Base-by-base conservation (phyloP, 1,140 invertebrate species). In the Drosophila auraria region DNA sequence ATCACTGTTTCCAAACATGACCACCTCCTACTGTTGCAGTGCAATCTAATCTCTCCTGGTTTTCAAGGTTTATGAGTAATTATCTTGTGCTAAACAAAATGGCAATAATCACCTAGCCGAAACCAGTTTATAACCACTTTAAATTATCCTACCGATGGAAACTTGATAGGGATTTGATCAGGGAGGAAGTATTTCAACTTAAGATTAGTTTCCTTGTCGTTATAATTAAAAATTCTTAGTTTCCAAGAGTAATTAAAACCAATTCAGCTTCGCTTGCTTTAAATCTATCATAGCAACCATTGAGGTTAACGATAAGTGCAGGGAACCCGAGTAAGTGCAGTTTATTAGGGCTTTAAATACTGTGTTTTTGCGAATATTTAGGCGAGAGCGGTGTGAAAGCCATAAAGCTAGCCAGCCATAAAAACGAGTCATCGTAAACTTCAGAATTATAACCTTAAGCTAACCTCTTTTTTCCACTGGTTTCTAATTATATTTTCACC, bases 81-180 rank as follows among this genome's bases (percentile, higher is more conserved):
- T 69, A 56, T 49, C 40, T 69, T 38, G 50, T 27, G 50, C 23
- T 71, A n/a, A 27, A 63, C 33, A 63, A 14, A 63, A 63, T 63
- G 50, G 38, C 49, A 36, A 15, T 23, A 64, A 57, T 17, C 23
- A 58, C 9, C 27, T 64, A 5, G 23, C 2, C 9, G 3, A 57
- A 58, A 57, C 42, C 62, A 27, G 51, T 44, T 57, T 64, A 54
- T 56, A 36, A 15, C 47, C 15, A 33, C 36, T 49, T 40, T 45
- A 70, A 70, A 70, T 44, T 45, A 38, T 61, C 42, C 64, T 58
- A 12, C 9, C 25, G 23, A 59, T 20, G 5, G 17, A 8, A 5
- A 7, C 11, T 44, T 9, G 12, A 45, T 23, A 60, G 12, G 12
- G 15, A 40, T n/a, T 25, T 40, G 4, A 62, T 61, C 15, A 14